Percentiles rank a stretch among this genome's conserved stretches.
Conservation (phyloP, 2,888 invertebrate species). For the Lycocerus yunnanus region DNA sequence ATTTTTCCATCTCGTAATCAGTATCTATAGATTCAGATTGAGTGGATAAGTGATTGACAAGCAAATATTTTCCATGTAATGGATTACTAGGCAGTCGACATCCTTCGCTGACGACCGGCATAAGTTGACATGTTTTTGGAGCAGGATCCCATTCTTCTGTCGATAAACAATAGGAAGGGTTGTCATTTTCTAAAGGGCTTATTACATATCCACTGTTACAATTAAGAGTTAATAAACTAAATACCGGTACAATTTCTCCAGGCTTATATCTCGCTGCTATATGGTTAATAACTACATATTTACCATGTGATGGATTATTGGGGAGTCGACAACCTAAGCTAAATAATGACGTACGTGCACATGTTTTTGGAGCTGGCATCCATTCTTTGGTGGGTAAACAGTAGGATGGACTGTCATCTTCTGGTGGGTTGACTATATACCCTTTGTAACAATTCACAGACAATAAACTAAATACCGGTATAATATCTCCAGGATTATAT, state of each 20-base stretch:
- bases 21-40: too few relatives aligned
- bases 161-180: too few relatives aligned
- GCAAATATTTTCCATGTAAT: conserved; percentile 31
- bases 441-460: neutral
- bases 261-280: neutral
- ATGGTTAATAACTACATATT: neutral
- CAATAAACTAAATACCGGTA: neutral
- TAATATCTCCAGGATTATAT: neutral
- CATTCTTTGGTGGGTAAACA: neutral
- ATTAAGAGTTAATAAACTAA: neutral
- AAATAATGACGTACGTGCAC: neutral
- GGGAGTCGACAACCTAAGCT: neutral
- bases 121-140: too few relatives aligned
- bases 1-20: too few relatives aligned
- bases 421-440: neutral
- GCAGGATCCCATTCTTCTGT: too few relatives aligned
- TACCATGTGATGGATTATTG: neutral
- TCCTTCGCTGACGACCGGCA: neutral
- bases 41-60: neutral
- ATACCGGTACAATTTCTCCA: neutral
- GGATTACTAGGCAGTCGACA: conserved; percentile 39
- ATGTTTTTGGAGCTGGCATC: neutral
- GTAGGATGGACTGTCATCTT: neutral
- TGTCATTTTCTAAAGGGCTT: too few relatives aligned
- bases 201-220: neutral